Conservation (phyloP, 2,888 invertebrate species). For the Noctua comes region DNA sequence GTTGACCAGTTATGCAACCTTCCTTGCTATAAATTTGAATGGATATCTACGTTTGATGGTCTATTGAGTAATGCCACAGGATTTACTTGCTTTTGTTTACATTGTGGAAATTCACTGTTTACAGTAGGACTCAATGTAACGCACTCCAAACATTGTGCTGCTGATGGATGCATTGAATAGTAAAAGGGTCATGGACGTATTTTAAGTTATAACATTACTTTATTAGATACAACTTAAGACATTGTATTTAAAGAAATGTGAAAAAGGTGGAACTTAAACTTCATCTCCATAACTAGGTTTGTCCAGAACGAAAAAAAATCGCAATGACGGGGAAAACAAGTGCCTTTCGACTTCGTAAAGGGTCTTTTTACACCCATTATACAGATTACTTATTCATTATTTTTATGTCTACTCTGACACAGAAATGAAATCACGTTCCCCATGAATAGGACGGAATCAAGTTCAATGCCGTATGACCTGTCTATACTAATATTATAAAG, state of each 20-base stretch:
- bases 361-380: neutral
- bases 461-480: neutral
- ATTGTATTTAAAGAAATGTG: rapidly evolving
- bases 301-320: neutral
- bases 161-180: neutral
- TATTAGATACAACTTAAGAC: too few species aligned
- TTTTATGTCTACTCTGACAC: neutral
- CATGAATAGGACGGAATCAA: neutral
- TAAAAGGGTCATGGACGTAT: too few species aligned
- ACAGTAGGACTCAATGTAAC: neutral
- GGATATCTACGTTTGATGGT: neutral
- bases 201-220: too few species aligned
- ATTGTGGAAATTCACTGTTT: neutral
- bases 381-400: neutral
- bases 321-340: neutral
- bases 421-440: neutral
- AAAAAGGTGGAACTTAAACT: neutral
- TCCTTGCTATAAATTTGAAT: neutral
- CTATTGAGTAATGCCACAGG: neutral
- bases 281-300: too few species aligned
- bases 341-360: neutral
- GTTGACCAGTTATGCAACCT: constrained; percentile 25
- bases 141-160: neutral
- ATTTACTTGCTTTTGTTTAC: neutral
- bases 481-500: too few species aligned